Percentiles rank a stretch among this genome's conserved stretches.
Conservation (phyloP, 2,113 vertebrate species). For the Seriola quinqueradiata region DNA sequence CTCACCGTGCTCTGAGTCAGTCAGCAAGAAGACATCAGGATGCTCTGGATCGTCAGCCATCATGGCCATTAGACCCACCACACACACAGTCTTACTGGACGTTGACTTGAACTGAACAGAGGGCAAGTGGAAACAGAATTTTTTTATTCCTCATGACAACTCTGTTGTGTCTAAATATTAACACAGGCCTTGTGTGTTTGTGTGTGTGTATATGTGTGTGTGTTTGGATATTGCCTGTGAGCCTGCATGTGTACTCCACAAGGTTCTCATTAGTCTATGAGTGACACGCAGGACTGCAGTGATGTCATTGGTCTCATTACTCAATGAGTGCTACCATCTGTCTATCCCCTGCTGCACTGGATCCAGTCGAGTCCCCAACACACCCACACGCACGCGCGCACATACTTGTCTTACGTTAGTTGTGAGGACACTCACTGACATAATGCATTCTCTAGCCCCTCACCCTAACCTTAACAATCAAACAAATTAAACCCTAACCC, state of each 20-base stretch:
- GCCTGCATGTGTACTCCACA: constrained; percentile 51
- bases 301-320: constrained; percentile 78
- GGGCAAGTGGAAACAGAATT: constrained; percentile 3
- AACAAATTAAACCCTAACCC: too few relatives aligned
- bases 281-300: constrained; percentile 69
- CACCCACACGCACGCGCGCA: constrained; percentile 1
- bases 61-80: constrained; percentile 98
- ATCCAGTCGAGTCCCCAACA: constrained; percentile 4
- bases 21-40: constrained; percentile 95
- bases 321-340: constrained; percentile 81
- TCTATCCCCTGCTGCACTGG: constrained; percentile 13
- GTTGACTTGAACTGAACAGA: constrained; percentile 94
- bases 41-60: constrained; percentile 98
- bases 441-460: too few relatives aligned
- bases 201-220: constrained; percentile 26
- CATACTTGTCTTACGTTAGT: too few relatives aligned
- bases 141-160: background rate
- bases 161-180: constrained; percentile 23
- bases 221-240: constrained; percentile 2
- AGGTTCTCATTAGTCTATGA: constrained; percentile 75
- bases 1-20: constrained; percentile 96
- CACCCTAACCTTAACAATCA: too few relatives aligned
- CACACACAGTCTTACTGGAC: constrained; percentile 92
- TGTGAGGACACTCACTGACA: too few relatives aligned
- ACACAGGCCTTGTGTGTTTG: background rate